A percentile compares a stretch with the other conserved stretches of the same genome.
Evolutionary conservation across 2,797 vertebrate genomes (phyloP).

Genomic region (Epinephelus malabaricus): DNA sequence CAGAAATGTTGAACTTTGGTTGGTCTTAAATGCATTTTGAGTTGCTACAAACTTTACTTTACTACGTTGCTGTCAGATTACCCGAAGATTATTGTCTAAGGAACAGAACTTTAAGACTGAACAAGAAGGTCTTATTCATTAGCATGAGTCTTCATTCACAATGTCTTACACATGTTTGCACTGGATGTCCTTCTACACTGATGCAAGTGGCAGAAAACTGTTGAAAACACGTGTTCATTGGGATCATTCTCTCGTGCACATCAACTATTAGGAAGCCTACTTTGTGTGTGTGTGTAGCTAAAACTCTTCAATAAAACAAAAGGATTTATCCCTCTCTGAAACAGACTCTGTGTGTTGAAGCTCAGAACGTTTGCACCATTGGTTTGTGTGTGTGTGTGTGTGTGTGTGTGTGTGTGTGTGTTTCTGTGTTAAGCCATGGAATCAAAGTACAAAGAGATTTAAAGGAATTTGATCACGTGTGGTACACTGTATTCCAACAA

Average conservation of each 20-base stretch:
- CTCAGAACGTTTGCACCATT: conserved; percentile 6
- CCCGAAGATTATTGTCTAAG: not conserved
- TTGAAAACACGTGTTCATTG: not conserved
- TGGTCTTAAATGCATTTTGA: no score
- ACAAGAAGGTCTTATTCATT: not conserved
- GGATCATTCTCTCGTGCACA: not conserved
- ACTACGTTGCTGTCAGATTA: not conserved
- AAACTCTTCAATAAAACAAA: conserved; percentile 38
- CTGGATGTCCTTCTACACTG: not conserved
- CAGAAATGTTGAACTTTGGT: no score
- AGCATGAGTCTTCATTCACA: not conserved
- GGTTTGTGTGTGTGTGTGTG: not conserved
- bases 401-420: not conserved
- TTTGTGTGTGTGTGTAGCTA: not conserved
- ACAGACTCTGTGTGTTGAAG: conserved; percentile 4
- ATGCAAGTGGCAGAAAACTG: conserved; percentile 27
- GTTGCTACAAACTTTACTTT: no score
- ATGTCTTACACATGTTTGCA: not conserved
- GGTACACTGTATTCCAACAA: not conserved
- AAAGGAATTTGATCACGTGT: conserved; percentile 33
- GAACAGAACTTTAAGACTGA: not conserved
- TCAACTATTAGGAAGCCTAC: not conserved
- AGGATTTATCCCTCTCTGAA: conserved; percentile 32
- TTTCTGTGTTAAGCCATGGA: not conserved
- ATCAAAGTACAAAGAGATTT: conserved; percentile 27